phyloP scores from a whole-genome alignment of 2,113 vertebrate genomes.

The Ceyx cyanopectus region DNA sequence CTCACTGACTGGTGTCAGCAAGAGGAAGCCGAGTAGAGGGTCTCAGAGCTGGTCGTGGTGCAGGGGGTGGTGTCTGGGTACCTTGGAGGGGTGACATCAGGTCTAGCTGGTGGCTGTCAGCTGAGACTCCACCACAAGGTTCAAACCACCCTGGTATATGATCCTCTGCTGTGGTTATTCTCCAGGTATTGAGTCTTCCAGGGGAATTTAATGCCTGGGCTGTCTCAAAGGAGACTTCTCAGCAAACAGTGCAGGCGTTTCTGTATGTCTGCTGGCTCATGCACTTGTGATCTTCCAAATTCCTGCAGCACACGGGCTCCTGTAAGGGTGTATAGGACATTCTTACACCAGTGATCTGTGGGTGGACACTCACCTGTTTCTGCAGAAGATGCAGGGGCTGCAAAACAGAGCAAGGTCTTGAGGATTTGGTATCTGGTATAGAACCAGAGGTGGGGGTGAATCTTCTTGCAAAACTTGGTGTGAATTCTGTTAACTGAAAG shows the following conservation, averaged over 20 bases:
- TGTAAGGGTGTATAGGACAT: neutral
- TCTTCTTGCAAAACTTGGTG: neutral
- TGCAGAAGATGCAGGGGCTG: neutral
- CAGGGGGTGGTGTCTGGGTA: accelerated
- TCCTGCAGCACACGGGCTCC: neutral
- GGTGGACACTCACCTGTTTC: accelerated
- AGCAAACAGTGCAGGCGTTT: neutral
- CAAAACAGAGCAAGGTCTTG: neutral
- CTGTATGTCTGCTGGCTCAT: neutral
- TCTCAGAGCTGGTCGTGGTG: neutral
- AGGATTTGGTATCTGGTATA: neutral
- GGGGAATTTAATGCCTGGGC: neutral
- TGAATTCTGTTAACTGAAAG: neutral
- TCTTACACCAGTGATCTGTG: accelerated
- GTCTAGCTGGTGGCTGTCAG: neutral
- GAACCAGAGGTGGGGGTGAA: neutral
- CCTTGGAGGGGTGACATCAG: neutral
- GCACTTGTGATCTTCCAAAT: accelerated
- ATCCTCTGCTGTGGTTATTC: neutral
- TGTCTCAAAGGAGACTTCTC: conserved; percentile 30
- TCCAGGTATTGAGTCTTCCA: neutral
- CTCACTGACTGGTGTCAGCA: accelerated
- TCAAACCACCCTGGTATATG: accelerated
- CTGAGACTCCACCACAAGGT: neutral
- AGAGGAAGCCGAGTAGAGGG: accelerated